Evolutionary conservation across 1,140 invertebrate genomes (phyloP).

Genomic region (Zophobas atratus): DNA sequence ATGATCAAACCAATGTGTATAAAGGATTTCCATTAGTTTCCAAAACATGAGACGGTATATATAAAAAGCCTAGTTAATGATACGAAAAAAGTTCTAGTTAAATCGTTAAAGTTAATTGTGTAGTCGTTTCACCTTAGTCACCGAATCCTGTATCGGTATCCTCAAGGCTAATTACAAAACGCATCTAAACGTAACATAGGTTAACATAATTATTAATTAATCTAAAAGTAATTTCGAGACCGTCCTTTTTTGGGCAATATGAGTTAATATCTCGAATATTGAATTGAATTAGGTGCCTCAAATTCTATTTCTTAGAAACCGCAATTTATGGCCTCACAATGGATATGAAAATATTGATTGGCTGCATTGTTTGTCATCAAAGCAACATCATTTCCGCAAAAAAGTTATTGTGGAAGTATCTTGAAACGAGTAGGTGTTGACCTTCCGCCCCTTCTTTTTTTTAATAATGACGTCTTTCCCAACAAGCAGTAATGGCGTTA

Average conservation of each 20-base stretch:
- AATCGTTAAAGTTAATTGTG: too few relatives aligned
- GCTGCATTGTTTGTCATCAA: conserved; percentile 9
- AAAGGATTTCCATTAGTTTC: too few relatives aligned
- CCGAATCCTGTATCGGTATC: not conserved
- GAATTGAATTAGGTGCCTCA: not conserved
- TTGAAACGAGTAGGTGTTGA: conserved; percentile 5
- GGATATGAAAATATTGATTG: conserved; percentile 10
- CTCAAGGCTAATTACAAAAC: not conserved
- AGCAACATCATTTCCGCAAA: conserved; percentile 9
- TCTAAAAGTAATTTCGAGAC: not conserved
- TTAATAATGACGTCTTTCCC: not conserved
- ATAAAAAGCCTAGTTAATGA: too few relatives aligned
- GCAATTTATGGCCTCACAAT: not conserved
- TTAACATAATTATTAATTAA: not conserved
- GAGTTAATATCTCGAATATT: not conserved
- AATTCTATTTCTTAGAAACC: not conserved
- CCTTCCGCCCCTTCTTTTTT: not conserved
- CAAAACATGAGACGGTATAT: too few relatives aligned
- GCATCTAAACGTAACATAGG: not conserved
- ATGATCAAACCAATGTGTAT: too few relatives aligned
- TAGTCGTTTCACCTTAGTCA: not conserved
- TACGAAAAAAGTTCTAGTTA: too few relatives aligned
- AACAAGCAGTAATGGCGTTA: not conserved
- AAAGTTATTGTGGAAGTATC: conserved; percentile 25
- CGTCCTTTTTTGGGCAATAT: not conserved